Evolutionary conservation across 2,888 invertebrate genomes (phyloP), one percentile per base, ranked within the genome.

Genomic region (Dusona sp.): DNA sequence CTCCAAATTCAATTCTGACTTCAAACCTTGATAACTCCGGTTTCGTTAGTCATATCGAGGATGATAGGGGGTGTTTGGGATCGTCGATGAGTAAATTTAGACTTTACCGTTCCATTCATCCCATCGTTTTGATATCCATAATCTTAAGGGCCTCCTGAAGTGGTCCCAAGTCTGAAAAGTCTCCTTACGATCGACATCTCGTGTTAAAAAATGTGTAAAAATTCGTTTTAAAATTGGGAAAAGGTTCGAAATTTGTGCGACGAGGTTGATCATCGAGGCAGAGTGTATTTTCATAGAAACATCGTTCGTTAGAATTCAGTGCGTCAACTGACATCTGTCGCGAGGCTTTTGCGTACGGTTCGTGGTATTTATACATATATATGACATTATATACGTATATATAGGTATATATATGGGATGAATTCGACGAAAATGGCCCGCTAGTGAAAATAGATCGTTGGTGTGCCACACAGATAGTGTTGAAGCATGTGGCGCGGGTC

Each of bases 371-470:
- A 16, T 65, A 51, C 51, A 67, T n/a, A 64, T 36, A 51, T 36
- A 38, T 64, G 29, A 29, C 29, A 29, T 51, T 48, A 25, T 65
- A 51, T 67, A 78, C 4, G 36, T 33, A 48, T 45, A 36, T 45
- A 19, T 42, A 42, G 38, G n/a, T 64, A 16, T 22, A 42, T 29
- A 42, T 45, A 33, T 51, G 9, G 61, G 70, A 45, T 42, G 68
- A 65, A 48, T 86, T 86, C 79, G 87, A 89, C 89, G 88, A 89
- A 89, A 90, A 91, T 83, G 88, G 89, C 85, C 84, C 84, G 84
- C 81, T 84, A 81, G 87, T 90, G 89, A 90, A 92, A 91, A 91
- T 91, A 91, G 90, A 90, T 84, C 85, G 85, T 57, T 48, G 77
- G 51, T 64, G 68, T 79, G 65, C 8, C 54, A 25, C 65, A 51